Conservation (phyloP, 2,797 vertebrate species). For the Micropoecilia bifurca region DNA sequence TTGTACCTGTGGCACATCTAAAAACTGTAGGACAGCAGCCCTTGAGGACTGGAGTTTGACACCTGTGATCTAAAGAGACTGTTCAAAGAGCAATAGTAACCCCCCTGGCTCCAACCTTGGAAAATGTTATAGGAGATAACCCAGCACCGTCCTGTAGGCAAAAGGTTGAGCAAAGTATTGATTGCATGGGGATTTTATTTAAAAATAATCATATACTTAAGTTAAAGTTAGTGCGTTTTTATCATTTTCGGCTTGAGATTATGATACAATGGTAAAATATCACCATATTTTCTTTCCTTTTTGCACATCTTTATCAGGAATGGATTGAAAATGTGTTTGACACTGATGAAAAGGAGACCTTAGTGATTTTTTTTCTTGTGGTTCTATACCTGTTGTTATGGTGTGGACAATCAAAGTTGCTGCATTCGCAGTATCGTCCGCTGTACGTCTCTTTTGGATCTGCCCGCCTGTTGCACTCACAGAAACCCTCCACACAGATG, state of each 20-base stretch:
- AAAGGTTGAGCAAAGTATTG: background rate
- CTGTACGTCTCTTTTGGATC: constrained; percentile 24
- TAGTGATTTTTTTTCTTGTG: background rate
- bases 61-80: background rate
- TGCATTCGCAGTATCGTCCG: constrained; percentile 61
- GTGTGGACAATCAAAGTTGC: constrained; percentile 54
- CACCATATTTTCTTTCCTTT: background rate
- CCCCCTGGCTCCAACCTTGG: background rate
- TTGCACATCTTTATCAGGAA: background rate
- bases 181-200: background rate
- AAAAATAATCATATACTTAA: background rate
- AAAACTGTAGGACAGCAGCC: background rate
- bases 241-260: background rate
- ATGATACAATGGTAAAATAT: background rate
- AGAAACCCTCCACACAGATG: constrained; percentile 32
- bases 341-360: background rate
- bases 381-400: constrained; percentile 33
- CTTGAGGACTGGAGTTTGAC: no score
- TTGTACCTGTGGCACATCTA: no score
- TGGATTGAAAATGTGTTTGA: background rate
- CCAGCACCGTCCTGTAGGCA: background rate
- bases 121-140: background rate
- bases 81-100: background rate
- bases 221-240: background rate
- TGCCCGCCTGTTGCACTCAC: constrained; percentile 20